Base-by-base conservation (phyloP, 2,113 vertebrate species). In the Pao palembangensis region DNA sequence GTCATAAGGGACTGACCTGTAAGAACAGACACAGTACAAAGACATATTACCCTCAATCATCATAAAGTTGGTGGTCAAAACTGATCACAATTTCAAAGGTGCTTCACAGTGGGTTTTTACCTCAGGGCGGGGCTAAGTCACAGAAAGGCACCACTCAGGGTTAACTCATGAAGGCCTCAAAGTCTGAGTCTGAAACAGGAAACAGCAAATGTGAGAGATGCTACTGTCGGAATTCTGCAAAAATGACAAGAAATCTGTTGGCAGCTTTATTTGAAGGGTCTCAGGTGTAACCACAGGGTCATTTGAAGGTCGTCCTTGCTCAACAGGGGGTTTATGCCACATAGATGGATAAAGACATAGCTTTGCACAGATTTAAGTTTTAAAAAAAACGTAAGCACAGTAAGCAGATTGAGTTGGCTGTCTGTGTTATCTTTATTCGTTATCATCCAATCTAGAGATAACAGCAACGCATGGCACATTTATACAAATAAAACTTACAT, bases 111-210 rank as follows among this genome's bases (percentile, higher is more conserved):
- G 64, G 64, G 69, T 72, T 77, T 80, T 91, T 90, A 92, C 90
- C 90, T 90, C 80, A 52, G 51, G 60, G 67, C 47, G 7, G 73
- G 60, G 56, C 53, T 57, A 64, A 68, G 58, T 66, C 79, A 85
- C 75, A 81, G 78, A 82, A 56, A 84, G 84, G 80, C 81, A 63
- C 28, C 71, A 83, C 82, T 52, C 88, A 83, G 76, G 85, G 73
- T 88, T 84, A 89, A 85, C 90, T 91, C 61, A 89, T 89, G 86
- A 89, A 92, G 82, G 91, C 90, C 85, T 92, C 75, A 88, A 92
- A 92, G 86, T 93, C 91, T 78, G 91, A 90, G 71, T 92, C 91
- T 92, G 91, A 85, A 91, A 92, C 73, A 71, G 81, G 79, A 88
- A 87, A 85, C 61, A 91, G 82, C 73, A 85, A 47, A 47, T 47